A percentile compares a stretch with the other conserved stretches of the same genome.
These are phyloP conservation scores for Pteronura brasiliensis DNA, from an alignment of 2,113 vertebrate species.

Conservation along the genomic window DNA sequence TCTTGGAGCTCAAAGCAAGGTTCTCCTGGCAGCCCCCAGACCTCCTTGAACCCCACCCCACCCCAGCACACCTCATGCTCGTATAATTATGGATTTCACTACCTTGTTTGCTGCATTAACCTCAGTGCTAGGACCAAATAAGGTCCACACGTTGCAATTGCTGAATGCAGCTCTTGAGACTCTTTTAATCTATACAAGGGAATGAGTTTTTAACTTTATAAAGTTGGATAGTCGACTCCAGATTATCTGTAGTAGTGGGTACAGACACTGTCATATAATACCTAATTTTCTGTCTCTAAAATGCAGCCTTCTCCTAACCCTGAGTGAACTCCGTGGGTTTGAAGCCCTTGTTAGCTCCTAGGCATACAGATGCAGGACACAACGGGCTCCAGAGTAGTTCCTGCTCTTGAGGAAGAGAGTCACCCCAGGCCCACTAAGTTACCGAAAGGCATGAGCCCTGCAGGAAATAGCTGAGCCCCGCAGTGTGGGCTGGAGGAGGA, in stretches of 20 bases:
- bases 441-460: background rate
- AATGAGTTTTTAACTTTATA: background rate
- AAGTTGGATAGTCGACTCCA: background rate
- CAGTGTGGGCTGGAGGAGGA: accelerated
- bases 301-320: background rate
- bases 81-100: background rate
- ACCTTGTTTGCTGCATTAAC: background rate
- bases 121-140: background rate
- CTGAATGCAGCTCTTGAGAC: background rate
- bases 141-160: background rate
- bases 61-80: background rate
- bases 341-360: background rate
- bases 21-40: background rate
- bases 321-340: background rate
- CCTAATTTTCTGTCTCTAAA: background rate
- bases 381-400: background rate
- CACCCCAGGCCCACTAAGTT: background rate
- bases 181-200: background rate
- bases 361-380: background rate
- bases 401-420: background rate
- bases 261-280: background rate
- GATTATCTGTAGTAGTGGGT: background rate
- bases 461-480: background rate
- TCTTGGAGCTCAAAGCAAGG: background rate
- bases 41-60: background rate